Base-by-base conservation (phyloP, 2,888 invertebrate genomes). In the Octodonta nipae region DNA sequence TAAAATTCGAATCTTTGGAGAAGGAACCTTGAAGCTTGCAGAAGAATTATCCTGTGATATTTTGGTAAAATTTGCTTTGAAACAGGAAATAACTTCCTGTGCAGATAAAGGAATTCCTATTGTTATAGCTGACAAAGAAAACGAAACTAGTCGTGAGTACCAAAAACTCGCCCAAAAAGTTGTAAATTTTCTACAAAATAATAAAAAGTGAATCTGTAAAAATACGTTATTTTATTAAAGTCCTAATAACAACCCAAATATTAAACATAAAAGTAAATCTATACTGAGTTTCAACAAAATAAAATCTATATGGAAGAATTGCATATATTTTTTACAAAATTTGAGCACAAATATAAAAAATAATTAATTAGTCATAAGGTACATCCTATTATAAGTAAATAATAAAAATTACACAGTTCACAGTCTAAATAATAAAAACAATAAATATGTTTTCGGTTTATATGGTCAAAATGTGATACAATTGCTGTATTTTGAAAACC, bases 51-150 rank as follows among this genome's bases (percentile, higher is more conserved):
- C 75, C 46, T 64, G 75, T 0, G 63, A 69, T 15, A 66, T 83
- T 13, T 63, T 86, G 32, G 76, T 74, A 34, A 78, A 77, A 52
- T 71, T 88, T 38, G 83, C 85, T 35, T 66, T 88, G 4, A 71
- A 79, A 42, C 65, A 71, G n/a, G 64, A 65, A 30, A 77, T 87
- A 54, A 70, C 77, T 0, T 66, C 72, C 42, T 68, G 75, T 34
- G 73, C 76, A 35, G 86, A 87, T 55, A 67, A 63, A 30, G 87
- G 87, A 2, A 71, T 71, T 41, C 88, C 88, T 1, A 68, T 85
- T 2, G 77, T 83, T 32, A 63, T 85, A 29, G 67, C 74, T 1
- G 56, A 74, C 7, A 77, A 80, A 0, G 65, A 73, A 28, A 42
- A 44, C 42, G 27, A 28, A 13, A 41, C 49, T 27, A 40, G 48